These are phyloP conservation scores for Pelosia muscerda DNA, from an alignment of 2,888 invertebrate genomes.

Conservation along the genomic window DNA sequence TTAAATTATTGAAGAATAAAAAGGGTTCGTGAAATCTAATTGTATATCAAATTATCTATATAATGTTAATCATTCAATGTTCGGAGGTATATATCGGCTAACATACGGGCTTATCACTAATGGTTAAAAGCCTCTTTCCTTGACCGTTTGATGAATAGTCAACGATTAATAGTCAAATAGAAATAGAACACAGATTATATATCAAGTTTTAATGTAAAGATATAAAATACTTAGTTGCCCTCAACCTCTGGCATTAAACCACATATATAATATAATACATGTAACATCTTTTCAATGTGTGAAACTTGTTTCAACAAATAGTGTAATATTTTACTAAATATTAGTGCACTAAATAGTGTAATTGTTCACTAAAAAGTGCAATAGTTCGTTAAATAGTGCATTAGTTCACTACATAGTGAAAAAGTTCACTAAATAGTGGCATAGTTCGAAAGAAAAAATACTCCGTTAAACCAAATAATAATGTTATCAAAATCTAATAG, in stretches of 20 bases:
- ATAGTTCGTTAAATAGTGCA: too few relatives aligned
- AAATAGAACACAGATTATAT: not conserved
- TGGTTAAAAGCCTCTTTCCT: not conserved
- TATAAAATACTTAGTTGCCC: not conserved
- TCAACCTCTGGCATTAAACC: too few relatives aligned
- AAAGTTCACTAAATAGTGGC: not conserved
- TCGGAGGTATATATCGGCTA: constrained; percentile 48
- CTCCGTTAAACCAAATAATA: not conserved
- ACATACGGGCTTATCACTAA: constrained; percentile 8
- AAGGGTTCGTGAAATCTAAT: constrained; percentile 52
- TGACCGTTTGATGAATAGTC: not conserved
- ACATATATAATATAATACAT: too few relatives aligned
- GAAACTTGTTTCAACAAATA: too few relatives aligned
- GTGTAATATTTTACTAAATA: too few relatives aligned
- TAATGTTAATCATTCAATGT: constrained; percentile 35
- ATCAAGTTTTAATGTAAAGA: not conserved
- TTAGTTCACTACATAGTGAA: too few relatives aligned
- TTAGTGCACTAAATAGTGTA: too few relatives aligned
- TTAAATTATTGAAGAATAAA: constrained; percentile 51
- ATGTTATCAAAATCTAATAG: not conserved
- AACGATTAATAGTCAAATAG: not conserved
- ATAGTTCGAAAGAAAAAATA: not conserved
- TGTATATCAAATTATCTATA: constrained; percentile 48
- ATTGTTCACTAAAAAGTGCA: too few relatives aligned
- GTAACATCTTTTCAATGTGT: too few relatives aligned